A percentile compares a stretch with the other conserved stretches of the same genome.
These are phyloP conservation scores for Volucella inflata DNA, from an alignment of 2,888 invertebrate genomes.

Conservation along the genomic window DNA sequence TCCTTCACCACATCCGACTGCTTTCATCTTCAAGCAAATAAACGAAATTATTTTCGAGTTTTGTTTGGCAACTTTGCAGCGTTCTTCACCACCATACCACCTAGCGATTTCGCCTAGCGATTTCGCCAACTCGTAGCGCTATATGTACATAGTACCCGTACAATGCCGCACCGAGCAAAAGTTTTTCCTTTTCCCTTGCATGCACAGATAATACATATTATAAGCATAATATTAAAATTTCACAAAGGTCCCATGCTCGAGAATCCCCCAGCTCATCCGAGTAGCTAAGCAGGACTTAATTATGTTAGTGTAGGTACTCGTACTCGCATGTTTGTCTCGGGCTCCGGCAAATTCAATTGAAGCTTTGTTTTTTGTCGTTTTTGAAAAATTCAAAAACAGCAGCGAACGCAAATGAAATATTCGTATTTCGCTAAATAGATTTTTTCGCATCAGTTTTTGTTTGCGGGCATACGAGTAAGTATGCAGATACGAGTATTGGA, in stretches of 20 bases:
- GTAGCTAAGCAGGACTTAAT: slow-evolving; percentile 69
- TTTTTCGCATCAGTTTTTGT: slow-evolving; percentile 68
- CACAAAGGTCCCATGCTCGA: slow-evolving; percentile 70
- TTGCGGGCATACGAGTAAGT: slow-evolving; percentile 19
- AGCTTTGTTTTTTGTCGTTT: slow-evolving; percentile 65
- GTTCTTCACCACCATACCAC: neutral
- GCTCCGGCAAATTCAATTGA: slow-evolving; percentile 65
- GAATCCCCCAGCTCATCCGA: slow-evolving; percentile 65
- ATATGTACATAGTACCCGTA: too few relatives aligned
- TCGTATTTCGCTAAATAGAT: slow-evolving; percentile 65
- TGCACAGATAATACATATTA: slow-evolving; percentile 74
- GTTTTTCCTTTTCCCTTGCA: slow-evolving; percentile 72
- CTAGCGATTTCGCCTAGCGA: too few relatives aligned
- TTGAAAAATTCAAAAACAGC: slow-evolving; percentile 72
- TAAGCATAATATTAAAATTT: slow-evolving; percentile 75
- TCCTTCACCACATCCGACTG: neutral
- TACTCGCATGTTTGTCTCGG: slow-evolving; percentile 22
- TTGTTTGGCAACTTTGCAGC: slow-evolving; percentile 74
- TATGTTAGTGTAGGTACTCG: slow-evolving; percentile 56
- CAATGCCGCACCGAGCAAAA: slow-evolving; percentile 42
- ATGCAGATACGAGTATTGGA: slow-evolving; percentile 32
- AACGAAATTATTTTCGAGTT: slow-evolving; percentile 72
- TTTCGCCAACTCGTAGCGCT: too few relatives aligned
- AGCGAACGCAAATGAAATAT: slow-evolving; percentile 71
- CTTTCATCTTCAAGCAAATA: slow-evolving; percentile 17